Evolutionary conservation across 2,888 invertebrate genomes (phyloP), one percentile per base, ranked within the genome.

Genomic region (Drosophila cracens): DNA sequence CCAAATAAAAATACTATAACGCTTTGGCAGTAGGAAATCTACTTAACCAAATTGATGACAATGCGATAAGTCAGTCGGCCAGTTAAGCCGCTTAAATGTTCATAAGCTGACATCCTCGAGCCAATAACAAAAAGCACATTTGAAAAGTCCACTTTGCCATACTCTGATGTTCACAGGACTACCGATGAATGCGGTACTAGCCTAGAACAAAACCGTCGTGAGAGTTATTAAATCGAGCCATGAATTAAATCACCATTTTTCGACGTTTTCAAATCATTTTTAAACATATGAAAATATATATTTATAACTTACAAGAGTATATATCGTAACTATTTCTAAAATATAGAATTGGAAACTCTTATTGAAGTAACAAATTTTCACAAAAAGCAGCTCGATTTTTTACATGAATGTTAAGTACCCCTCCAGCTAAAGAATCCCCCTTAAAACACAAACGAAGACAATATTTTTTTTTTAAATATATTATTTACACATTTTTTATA

Each of bases 31-130:
- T 25, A 27, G 54, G 67, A 76, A 85, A 83, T 87, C 83, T 79
- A 87, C 85, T 86, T 86, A 86, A 83, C 81, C 83, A 85, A 87
- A 86, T 86, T 86, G 83, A 86, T 87, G 88, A 86, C 85, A 85
- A 87, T 83, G 81, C 83, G 86, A 85, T 86, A 85, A 87, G 86
- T 82, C 86, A 85, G 80, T 62, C 85, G 80, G 83, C 85, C 80
- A 86, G 83, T 83, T 82, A 86, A 86, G 83, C 83, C 68, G 83
- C 82, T 85, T 85, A 87, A 87, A 85, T 85, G 87, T 83, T 83
- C 83, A 86, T 86, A 87, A 85, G 85, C 85, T 83, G 87, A 68
- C 80, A 72, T 60, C 7, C 46, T 54, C 51, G 72, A 70, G 66
- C 59, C 70, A 67, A 63, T 58, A 67, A 60, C 65, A 76, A 71